Evolutionary conservation across 2,888 invertebrate species (phyloP).

Genomic region (Campoletis raptor): DNA sequence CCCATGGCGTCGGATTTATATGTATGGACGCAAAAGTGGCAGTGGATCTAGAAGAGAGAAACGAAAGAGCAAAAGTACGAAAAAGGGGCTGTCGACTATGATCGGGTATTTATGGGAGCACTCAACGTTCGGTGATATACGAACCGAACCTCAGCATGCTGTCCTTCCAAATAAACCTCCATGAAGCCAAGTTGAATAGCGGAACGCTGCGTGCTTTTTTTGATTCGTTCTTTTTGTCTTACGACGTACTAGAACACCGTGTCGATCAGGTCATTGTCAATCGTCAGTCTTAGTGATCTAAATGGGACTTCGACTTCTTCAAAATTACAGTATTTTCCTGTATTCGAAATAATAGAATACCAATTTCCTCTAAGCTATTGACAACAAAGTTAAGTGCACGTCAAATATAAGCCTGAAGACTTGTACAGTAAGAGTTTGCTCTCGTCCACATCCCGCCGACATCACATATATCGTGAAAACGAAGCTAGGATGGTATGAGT

Average conservation of each 20-base stretch:
- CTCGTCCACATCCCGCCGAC: slow-evolving; percentile 43
- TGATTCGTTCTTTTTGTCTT: not conserved
- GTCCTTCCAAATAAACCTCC: slow-evolving; percentile 54
- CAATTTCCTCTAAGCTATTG: slow-evolving; percentile 11
- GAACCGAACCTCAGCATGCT: slow-evolving; percentile 70
- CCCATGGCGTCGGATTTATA: slow-evolving; percentile 24
- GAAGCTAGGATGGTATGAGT: slow-evolving; percentile 1
- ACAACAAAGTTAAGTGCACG: slow-evolving; percentile 44
- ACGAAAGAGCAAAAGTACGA: slow-evolving; percentile 53
- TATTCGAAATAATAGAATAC: not conserved
- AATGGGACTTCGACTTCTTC: not conserved
- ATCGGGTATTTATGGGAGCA: slow-evolving; percentile 80
- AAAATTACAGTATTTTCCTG: not conserved
- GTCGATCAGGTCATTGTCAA: slow-evolving; percentile 56
- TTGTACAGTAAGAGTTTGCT: slow-evolving; percentile 4
- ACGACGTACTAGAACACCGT: slow-evolving; percentile 18
- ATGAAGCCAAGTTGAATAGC: slow-evolving; percentile 46
- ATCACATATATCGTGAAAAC: slow-evolving; percentile 47
- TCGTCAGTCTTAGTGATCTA: slow-evolving; percentile 20
- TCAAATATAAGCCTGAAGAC: slow-evolving; percentile 38
- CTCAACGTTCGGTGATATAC: slow-evolving; percentile 77
- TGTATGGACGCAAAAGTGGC: slow-evolving; percentile 49
- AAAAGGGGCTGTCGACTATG: slow-evolving; percentile 70
- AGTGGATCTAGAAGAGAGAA: slow-evolving; percentile 54
- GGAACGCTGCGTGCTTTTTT: slow-evolving; percentile 63